phyloP scores from a whole-genome alignment of 2,797 vertebrate species.

The Epinephelus awoara region DNA sequence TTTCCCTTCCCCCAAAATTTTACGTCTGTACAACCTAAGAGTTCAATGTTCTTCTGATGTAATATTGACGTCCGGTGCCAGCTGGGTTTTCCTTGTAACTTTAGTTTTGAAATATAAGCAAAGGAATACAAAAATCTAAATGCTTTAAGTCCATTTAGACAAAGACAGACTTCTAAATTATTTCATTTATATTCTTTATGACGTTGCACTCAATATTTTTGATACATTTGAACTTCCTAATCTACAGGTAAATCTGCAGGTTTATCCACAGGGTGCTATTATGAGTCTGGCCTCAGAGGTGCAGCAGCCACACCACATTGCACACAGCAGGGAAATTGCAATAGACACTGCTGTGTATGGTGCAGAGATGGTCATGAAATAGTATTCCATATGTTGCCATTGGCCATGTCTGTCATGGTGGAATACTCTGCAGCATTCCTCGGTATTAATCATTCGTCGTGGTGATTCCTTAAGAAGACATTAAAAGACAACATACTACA shows the following conservation, averaged over 20 bases:
- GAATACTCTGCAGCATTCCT: slow-evolving; percentile 50
- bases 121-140: not conserved
- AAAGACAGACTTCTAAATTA: not conserved
- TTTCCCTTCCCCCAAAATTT: too few species aligned
- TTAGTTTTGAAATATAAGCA: not conserved
- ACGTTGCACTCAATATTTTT: not conserved
- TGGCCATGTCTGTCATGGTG: slow-evolving; percentile 29
- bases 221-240: not conserved
- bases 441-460: slow-evolving; percentile 31
- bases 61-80: too few species aligned
- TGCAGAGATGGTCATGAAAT: slow-evolving; percentile 25
- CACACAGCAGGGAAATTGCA: slow-evolving; percentile 6
- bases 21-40: too few species aligned
- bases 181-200: not conserved
- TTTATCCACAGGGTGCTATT: not conserved
- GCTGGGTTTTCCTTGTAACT: not conserved
- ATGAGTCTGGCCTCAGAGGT: slow-evolving; percentile 15
- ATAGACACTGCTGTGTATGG: not conserved
- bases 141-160: not conserved
- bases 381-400: slow-evolving; percentile 44
- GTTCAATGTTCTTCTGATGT: too few species aligned
- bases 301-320: slow-evolving; percentile 2
- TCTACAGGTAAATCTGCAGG: not conserved
- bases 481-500: slow-evolving; percentile 28
- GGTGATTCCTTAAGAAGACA: slow-evolving; percentile 31